A percentile compares a stretch with the other conserved stretches of the same genome.
phyloP scores from a whole-genome alignment of 2,888 invertebrate genomes.

The Nebria salina region DNA sequence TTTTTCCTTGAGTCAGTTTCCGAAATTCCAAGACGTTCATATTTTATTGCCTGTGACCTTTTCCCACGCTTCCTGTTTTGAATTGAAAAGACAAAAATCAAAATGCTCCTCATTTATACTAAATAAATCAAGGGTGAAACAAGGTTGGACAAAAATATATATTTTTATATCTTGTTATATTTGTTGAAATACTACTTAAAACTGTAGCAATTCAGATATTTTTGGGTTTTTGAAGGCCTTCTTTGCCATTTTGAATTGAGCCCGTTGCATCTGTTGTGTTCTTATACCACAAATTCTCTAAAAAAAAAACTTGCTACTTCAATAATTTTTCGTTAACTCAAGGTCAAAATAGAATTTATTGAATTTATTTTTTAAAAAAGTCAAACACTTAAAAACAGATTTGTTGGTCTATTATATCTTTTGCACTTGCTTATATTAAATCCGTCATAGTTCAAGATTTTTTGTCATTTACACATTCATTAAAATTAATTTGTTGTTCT shows the following conservation, averaged over 20 bases:
- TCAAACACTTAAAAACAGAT: no score
- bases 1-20: conserved; percentile 36
- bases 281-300: no score
- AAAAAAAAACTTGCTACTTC: no score
- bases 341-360: no score
- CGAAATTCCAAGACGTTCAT: conserved; percentile 28
- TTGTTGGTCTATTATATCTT: no score
- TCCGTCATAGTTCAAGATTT: no score
- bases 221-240: not conserved
- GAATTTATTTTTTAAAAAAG: no score
- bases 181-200: conserved; percentile 21
- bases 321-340: no score
- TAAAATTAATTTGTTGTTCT: no score
- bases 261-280: no score
- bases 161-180: conserved; percentile 23
- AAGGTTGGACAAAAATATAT: conserved; percentile 32
- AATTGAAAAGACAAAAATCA: not conserved
- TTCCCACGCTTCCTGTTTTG: conserved; percentile 16
- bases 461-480: no score
- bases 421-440: no score
- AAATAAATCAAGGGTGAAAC: conserved; percentile 34
- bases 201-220: conserved; percentile 17
- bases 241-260: not conserved
- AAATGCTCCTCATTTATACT: conserved; percentile 17
- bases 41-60: conserved; percentile 24